phyloP scores from a whole-genome alignment of 2,888 invertebrate genomes.

The Heliconius cydno region DNA sequence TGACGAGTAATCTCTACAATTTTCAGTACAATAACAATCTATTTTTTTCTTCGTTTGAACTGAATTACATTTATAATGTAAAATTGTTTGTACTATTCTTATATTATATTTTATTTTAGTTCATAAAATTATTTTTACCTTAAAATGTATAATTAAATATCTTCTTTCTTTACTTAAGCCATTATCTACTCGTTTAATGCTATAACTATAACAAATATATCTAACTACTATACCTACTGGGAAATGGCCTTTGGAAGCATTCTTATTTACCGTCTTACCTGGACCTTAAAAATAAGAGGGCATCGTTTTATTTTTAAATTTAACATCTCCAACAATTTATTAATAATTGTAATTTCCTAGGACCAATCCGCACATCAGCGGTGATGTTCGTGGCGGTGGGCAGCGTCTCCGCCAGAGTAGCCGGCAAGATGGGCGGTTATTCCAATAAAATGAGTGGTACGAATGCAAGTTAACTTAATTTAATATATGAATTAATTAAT shows the following conservation, averaged over 20 bases:
- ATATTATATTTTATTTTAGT: background rate
- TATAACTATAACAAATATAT: background rate
- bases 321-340: background rate
- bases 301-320: background rate
- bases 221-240: too few species aligned
- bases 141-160: too few species aligned
- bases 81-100: background rate
- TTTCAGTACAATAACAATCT: background rate
- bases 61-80: background rate
- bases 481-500: background rate
- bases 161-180: too few species aligned
- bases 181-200: background rate
- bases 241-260: too few species aligned
- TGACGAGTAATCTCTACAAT: constrained; percentile 13
- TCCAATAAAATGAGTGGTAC: constrained; percentile 89
- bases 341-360: constrained; percentile 49
- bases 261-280: too few species aligned
- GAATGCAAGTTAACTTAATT: constrained; percentile 48
- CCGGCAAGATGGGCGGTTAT: constrained; percentile 91
- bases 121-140: too few species aligned
- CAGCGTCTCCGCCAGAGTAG: constrained; percentile 88
- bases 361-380: constrained; percentile 61
- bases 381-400: constrained; percentile 69
- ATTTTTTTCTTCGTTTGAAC: background rate
- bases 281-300: too few species aligned